A percentile compares a stretch with the other conserved stretches of the same genome.
Conservation (phyloP, 35 echinoderm and acorn worm species). For the Apostichopus japonicus region DNA sequence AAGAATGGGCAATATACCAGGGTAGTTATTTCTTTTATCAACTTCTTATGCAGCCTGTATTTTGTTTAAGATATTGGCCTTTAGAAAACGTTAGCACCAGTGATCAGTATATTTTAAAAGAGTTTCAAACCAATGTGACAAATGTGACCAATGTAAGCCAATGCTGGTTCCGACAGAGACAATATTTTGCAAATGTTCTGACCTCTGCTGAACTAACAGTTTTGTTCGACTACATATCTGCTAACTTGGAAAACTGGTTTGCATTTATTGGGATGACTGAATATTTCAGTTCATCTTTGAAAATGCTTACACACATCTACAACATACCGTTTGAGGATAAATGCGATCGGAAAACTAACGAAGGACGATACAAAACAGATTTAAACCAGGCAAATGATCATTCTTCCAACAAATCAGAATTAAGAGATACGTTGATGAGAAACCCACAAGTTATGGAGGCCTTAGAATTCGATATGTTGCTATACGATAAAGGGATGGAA, state of each 20-base stretch:
- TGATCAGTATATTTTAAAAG: background rate
- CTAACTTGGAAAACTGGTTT: conserved; percentile 22
- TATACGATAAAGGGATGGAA: background rate
- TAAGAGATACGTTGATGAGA: background rate
- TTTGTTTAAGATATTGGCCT: background rate
- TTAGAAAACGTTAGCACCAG: background rate
- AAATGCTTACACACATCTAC: background rate
- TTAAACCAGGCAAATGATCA: background rate
- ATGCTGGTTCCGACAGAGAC: conserved; percentile 17
- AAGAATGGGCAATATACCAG: conserved; percentile 60
- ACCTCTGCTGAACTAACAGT: background rate
- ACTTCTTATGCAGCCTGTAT: background rate
- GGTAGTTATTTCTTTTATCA: conserved; percentile 62
- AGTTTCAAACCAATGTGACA: background rate
- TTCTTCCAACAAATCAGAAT: background rate
- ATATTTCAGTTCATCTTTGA: background rate
- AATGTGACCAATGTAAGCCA: background rate
- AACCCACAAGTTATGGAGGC: background rate
- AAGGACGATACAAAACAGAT: background rate
- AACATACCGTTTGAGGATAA: background rate
- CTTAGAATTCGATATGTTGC: background rate
- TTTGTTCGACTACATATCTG: background rate
- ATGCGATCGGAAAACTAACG: too few relatives aligned
- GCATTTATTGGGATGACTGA: conserved; percentile 19
- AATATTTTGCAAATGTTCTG: background rate